Conservation (phyloP, 1,140 invertebrate genomes). For the Eriocheir sinensis region DNA sequence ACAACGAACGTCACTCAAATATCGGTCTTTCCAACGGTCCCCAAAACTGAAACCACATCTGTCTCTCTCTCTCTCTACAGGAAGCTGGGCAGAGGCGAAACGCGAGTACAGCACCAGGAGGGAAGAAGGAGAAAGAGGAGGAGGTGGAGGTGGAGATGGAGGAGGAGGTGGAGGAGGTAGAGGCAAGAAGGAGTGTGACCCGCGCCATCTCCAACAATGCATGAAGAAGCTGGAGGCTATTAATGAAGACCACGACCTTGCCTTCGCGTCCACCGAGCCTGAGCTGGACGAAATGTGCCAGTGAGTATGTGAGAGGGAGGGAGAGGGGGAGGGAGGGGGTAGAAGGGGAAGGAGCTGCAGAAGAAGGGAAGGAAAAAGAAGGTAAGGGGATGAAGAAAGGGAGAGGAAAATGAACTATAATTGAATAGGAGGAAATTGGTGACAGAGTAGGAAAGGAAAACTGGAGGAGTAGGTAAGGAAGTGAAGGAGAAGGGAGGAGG, state of each 20-base stretch:
- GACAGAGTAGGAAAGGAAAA: no score
- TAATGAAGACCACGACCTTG: constrained; percentile 78
- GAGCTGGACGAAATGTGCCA: constrained; percentile 77
- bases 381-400: background rate
- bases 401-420: no score
- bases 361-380: background rate
- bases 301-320: constrained; percentile 30
- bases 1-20: no score
- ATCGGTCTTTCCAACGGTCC: no score
- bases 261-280: constrained; percentile 75
- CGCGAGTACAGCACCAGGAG: background rate
- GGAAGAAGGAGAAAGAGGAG: background rate
- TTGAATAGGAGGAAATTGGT: background rate
- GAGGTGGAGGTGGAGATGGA: background rate
- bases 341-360: background rate
- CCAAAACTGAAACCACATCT: background rate
- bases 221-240: constrained; percentile 76
- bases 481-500: no score
- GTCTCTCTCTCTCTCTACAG: background rate
- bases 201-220: constrained; percentile 70
- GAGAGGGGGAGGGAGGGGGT: background rate
- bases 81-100: constrained; percentile 28
- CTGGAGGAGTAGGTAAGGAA: no score
- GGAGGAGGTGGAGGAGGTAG: background rate
- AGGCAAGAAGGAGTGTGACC: constrained; percentile 60